phyloP scores from a whole-genome alignment of 92 coral and sea anemone species.

The Micromussa lordhowensis region DNA sequence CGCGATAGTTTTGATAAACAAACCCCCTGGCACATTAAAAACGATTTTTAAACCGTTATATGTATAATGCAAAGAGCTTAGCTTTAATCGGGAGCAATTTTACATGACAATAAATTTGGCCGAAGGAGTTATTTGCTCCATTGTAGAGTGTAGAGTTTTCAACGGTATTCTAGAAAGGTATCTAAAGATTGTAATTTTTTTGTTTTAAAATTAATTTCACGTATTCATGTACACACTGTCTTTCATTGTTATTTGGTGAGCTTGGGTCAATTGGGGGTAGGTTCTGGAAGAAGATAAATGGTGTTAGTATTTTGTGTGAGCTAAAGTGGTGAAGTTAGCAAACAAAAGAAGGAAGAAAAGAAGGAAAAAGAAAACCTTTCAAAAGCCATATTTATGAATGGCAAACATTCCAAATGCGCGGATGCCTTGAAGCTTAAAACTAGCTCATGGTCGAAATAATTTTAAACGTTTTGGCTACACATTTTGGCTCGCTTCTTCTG shows the following conservation, averaged over 20 bases:
- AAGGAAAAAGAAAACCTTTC: too few relatives aligned
- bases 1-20: background rate
- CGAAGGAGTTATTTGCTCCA: background rate
- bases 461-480: background rate
- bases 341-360: background rate
- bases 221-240: background rate
- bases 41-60: constrained; percentile 17
- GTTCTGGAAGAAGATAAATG: background rate
- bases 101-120: constrained; percentile 15
- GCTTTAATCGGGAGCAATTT: background rate
- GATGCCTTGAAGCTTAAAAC: background rate
- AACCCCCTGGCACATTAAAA: constrained; percentile 7
- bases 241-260: background rate
- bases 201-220: background rate
- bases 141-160: background rate
- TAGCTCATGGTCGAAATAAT: background rate
- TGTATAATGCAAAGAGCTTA: background rate
- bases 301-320: background rate
- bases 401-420: background rate
- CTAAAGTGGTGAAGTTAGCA: background rate
- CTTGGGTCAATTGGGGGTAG: background rate
- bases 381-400: too few relatives aligned
- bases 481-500: background rate
- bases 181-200: background rate
- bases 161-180: background rate